phyloP scores from a whole-genome alignment of 2,797 vertebrate genomes.

The Cottoperca gobio region DNA sequence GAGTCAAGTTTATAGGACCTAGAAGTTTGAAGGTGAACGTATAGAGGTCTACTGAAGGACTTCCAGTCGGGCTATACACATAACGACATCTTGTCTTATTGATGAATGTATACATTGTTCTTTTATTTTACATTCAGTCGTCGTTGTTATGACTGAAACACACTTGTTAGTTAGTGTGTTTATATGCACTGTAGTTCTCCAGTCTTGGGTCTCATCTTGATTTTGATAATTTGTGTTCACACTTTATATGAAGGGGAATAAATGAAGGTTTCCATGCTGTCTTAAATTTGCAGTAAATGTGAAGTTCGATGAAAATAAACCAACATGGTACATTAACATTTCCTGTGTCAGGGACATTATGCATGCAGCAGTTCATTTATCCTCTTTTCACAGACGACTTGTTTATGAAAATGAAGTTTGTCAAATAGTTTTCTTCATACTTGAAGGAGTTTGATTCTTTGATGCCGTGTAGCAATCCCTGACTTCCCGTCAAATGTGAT shows the following conservation, averaged over 20 bases:
- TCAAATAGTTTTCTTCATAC: constrained; percentile 15
- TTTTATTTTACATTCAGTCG: background rate
- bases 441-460: constrained; percentile 39
- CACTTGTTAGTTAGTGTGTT: background rate
- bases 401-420: background rate
- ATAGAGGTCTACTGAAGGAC: background rate
- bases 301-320: background rate
- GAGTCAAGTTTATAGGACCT: background rate
- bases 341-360: constrained; percentile 4
- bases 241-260: constrained; percentile 12
- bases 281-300: constrained; percentile 7
- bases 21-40: background rate
- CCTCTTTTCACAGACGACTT: background rate
- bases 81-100: constrained; percentile 11
- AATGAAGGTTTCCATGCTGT: constrained; percentile 15
- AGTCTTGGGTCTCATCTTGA: background rate
- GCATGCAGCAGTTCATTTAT: background rate
- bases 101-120: constrained; percentile 32
- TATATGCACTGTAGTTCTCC: background rate
- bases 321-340: background rate
- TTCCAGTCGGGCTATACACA: background rate
- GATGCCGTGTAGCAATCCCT: background rate
- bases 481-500: constrained; percentile 15
- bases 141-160: too few relatives aligned
- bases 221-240: background rate